These are phyloP conservation scores for Pavo muticus DNA, from an alignment of 2,113 vertebrate species.

Conservation along the genomic window DNA sequence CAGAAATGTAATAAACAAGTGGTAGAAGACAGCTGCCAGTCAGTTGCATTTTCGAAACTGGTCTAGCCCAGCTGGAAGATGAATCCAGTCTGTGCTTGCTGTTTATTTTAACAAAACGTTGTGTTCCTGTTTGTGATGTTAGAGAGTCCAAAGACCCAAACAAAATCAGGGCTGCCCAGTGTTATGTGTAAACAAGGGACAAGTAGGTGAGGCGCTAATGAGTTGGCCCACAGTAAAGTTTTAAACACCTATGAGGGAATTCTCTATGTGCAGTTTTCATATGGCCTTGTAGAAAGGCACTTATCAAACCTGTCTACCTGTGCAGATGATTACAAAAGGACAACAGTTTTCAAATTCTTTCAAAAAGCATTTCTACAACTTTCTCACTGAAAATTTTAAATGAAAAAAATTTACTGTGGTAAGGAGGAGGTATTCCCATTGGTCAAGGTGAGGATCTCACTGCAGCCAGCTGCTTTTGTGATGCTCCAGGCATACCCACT, in stretches of 20 bases:
- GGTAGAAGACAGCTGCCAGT: not conserved
- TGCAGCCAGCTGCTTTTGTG: not conserved
- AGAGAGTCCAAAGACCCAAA: not conserved
- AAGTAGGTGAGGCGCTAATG: not conserved
- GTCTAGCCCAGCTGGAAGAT: not conserved
- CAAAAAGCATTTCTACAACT: not conserved
- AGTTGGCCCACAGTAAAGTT: not conserved
- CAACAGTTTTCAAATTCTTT: not conserved
- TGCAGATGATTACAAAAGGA: not conserved
- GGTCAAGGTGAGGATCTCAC: not conserved
- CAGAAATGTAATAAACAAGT: conserved; percentile 44
- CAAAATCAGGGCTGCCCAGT: not conserved
- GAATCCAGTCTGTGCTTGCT: not conserved
- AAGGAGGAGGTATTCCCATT: not conserved
- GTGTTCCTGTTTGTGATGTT: not conserved
- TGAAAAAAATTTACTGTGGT: not conserved
- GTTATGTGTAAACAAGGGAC: not conserved
- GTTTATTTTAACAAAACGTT: not conserved
- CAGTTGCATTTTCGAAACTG: conserved; percentile 29
- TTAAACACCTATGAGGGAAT: not conserved
- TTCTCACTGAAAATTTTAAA: not conserved
- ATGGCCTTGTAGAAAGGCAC: not conserved
- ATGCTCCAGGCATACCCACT: not conserved
- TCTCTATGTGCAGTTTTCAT: not conserved
- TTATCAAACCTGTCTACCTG: not conserved